Evolutionary conservation across 23 tunicate species (phyloP).

Genomic region (Oikopleura dioica): DNA sequence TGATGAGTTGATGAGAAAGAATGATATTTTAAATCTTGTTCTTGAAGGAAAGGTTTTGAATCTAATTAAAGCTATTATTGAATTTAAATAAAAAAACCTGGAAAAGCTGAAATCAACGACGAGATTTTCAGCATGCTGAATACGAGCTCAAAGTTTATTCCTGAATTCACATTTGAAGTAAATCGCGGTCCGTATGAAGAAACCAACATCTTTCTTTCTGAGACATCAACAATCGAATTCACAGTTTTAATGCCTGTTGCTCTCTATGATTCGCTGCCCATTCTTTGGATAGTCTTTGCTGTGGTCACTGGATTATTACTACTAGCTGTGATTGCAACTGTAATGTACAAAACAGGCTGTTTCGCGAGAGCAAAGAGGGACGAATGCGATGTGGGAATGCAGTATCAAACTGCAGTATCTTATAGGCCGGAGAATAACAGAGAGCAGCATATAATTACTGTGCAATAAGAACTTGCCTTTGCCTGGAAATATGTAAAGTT

Average conservation of each 20-base stretch:
- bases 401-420: background rate
- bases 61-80: too few species aligned
- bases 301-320: background rate
- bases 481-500: too few species aligned
- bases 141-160: background rate
- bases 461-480: too few species aligned
- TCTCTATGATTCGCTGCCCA: background rate
- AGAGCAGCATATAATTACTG: too few species aligned
- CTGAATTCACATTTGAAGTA: background rate
- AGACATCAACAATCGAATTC: too few species aligned
- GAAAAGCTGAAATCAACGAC: too few species aligned
- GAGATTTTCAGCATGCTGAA: background rate
- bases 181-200: background rate
- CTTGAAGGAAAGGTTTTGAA: too few species aligned
- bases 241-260: background rate
- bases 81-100: too few species aligned
- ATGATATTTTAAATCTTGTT: too few species aligned
- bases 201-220: too few species aligned
- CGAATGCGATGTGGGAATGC: background rate
- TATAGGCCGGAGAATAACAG: background rate
- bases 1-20: background rate
- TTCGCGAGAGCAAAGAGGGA: background rate
- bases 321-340: background rate
- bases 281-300: background rate
- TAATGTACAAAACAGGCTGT: slow-evolving; percentile 4